Evolutionary conservation across 2,797 vertebrate genomes (phyloP), one percentile per base, ranked within the genome.

Genomic region (Garrulus glandarius): DNA sequence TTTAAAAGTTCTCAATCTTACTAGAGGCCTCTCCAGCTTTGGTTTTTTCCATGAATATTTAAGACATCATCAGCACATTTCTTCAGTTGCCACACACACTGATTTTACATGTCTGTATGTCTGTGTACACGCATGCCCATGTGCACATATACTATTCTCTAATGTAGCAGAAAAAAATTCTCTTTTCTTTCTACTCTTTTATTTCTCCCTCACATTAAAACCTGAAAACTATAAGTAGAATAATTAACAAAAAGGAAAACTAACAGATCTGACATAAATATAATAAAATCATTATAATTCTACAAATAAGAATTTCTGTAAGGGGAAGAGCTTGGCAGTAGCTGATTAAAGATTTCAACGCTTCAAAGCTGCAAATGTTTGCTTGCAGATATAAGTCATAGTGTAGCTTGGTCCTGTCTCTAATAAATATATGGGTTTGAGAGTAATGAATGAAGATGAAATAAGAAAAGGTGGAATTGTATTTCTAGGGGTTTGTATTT

Each of bases 61-160:
- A 46, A 75, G 84, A 64, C 3, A 57, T 4, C 11, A 29, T 23
- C 26, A 32, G 6, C 32, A n/a, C 10, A 10, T 84, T 75, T 32
- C 34, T 88, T 81, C 37, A 30, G 7, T 18, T 11, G 2, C 43
- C 8, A 20, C 22, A 9, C 9, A 32, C 14, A 22, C 6, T 22
- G 7, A 19, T 53, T 53, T 68, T 75, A 2, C 39, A 4, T 7
- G 6, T 37, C 11, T 39, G 7, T 26, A 16, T 14, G 13, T 22
- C 13, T 20, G 4, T 20, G 11, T 55, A 19, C 19, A 14, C 4
- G 3, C 5, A 6, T 29, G 8, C 9, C 7, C 6, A 1, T 11
- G 0, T 27, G 21, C 5, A 2, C 5, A 5, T 16, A 46, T 1
- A 3, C 5, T 36, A 1, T 47, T 77, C 19, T n/a, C 8, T 34